phyloP scores from a whole-genome alignment of 2,888 invertebrate species.

The Andrena hattorfiana region DNA sequence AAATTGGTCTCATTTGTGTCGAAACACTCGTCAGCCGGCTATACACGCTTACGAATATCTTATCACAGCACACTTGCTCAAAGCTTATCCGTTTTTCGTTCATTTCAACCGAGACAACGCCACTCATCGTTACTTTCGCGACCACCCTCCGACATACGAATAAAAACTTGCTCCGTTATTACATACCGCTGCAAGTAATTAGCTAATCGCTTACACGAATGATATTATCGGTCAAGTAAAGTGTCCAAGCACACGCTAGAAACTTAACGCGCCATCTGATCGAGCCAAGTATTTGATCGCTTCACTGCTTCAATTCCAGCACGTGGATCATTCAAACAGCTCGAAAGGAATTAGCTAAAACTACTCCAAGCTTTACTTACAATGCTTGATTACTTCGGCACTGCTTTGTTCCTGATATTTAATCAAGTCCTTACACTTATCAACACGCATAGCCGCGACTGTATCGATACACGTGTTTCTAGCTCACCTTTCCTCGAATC shows the following conservation, averaged over 20 bases:
- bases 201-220: background rate
- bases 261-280: too few species aligned
- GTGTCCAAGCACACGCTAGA: background rate
- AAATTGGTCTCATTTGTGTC: conserved; percentile 38
- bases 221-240: background rate
- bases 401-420: too few species aligned
- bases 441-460: too few species aligned
- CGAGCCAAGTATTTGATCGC: background rate
- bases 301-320: background rate
- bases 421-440: too few species aligned
- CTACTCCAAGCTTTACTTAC: too few species aligned
- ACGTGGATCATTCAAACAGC: background rate
- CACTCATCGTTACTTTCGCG: background rate
- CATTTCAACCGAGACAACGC: conserved; percentile 7
- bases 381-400: too few species aligned
- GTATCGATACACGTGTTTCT: too few species aligned
- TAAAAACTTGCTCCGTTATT: conserved; percentile 5
- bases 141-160: background rate
- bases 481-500: too few species aligned
- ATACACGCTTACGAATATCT: conserved; percentile 28
- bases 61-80: conserved; percentile 29
- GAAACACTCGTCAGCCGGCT: conserved; percentile 16
- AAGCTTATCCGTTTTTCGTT: conserved; percentile 24
- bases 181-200: background rate
- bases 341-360: too few species aligned